Percentiles rank a stretch among this genome's conserved stretches.
Evolutionary conservation across 2,888 invertebrate species (phyloP).

Genomic region (Athrips mouffetella): DNA sequence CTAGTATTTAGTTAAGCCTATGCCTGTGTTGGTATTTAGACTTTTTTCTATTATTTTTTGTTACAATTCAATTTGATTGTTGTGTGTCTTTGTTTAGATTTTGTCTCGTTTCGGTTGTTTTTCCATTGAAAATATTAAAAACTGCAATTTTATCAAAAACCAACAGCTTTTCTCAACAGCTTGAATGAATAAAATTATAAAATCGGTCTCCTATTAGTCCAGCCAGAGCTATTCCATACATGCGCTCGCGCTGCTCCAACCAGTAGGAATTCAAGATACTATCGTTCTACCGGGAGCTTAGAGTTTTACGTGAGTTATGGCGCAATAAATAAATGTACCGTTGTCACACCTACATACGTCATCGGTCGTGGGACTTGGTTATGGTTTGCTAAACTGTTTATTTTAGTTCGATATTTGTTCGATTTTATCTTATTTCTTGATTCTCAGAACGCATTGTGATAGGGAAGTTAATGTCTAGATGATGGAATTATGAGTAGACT

Average conservation of each 20-base stretch:
- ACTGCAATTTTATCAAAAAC: too few relatives aligned
- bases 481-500: neutral
- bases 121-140: too few relatives aligned
- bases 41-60: too few relatives aligned
- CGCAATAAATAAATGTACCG: conserved; percentile 71
- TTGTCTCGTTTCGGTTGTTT: too few relatives aligned
- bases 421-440: neutral
- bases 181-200: too few relatives aligned
- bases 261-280: conserved; percentile 67
- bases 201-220: too few relatives aligned
- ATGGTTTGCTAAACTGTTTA: conserved; percentile 37
- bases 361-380: conserved; percentile 41
- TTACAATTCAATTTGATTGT: too few relatives aligned
- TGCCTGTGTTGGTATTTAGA: too few relatives aligned
- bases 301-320: conserved; percentile 71
- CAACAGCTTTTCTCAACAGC: too few relatives aligned
- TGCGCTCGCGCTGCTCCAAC: conserved; percentile 22
- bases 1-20: too few relatives aligned
- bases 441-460: neutral
- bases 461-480: neutral
- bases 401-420: conserved; percentile 24
- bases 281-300: conserved; percentile 65
- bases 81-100: too few relatives aligned
- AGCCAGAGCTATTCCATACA: conserved; percentile 4
- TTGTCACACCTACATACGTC: conserved; percentile 69